These are phyloP conservation scores for Pongo abelii DNA, from an alignment of 2,113 vertebrate species.

Conservation along the genomic window DNA sequence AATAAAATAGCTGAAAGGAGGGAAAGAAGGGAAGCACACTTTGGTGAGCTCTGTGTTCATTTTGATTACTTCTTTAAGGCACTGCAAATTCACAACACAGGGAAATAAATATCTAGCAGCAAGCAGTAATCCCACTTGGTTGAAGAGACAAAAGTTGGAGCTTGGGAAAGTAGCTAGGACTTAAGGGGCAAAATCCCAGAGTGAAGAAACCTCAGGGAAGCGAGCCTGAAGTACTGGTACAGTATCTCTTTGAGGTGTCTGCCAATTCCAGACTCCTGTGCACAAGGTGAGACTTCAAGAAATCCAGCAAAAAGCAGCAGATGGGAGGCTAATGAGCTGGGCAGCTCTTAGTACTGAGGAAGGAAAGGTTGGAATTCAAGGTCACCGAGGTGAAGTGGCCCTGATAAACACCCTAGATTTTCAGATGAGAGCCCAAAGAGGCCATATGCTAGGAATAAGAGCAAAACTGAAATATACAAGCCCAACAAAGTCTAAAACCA, in stretches of 20 bases:
- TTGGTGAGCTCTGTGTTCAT: fast-evolving
- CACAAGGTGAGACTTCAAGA: not conserved
- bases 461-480: not conserved
- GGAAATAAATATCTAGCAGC: not conserved
- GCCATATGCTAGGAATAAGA: not conserved
- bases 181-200: not conserved
- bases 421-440: not conserved
- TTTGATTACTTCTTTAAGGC: not conserved
- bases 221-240: not conserved
- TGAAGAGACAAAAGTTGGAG: not conserved
- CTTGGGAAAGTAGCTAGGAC: not conserved
- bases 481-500: not conserved
- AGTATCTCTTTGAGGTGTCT: too few species aligned
- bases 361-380: not conserved
- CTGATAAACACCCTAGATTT: not conserved
- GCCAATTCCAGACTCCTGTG: not conserved
- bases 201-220: not conserved
- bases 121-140: not conserved
- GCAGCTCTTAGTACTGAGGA: not conserved
- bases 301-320: not conserved
- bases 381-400: not conserved
- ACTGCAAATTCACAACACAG: not conserved
- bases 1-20: too few species aligned
- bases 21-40: too few species aligned
- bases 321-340: not conserved